Evolutionary conservation across 2,113 vertebrate genomes (phyloP), one percentile per base, ranked within the genome.

Genomic region (Talpa occidentalis): DNA sequence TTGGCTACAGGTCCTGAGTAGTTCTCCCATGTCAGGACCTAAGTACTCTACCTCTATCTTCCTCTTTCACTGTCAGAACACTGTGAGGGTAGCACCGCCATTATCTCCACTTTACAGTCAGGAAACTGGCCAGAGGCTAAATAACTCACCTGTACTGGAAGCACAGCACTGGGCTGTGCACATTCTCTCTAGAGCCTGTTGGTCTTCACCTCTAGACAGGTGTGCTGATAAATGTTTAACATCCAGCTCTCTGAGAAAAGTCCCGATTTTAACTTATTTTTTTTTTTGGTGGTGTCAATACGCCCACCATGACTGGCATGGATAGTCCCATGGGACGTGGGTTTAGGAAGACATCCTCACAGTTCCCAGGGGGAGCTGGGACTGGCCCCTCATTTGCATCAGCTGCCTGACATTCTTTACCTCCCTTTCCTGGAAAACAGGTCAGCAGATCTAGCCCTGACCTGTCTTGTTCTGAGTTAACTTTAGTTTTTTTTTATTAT

Each of bases 381-480:
- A 30, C 47, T 35, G 10, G n/a, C 30, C 35, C 26, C 7, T 30
- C 47, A 32, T 86, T n/a, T 86, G 54, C 60, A 30, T 74, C 78
- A 56, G 10, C 22, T 24, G 35, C 54, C 79, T 47, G 35, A 17
- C 76, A 77, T 54, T 73, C 76, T 17, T 64, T 21, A 10, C 28
- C 28, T 37, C 22, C 56, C 17, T 90, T 95, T 49, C 72, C 73
- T 44, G 56, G 74, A 91, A 83, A 89, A 83, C 59, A 70, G 56
- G 14, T 49, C 52, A 26, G 56, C 2, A 3, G 76, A 79, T 49
- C 52, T 37, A 24, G 24, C 60, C 87, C 49, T 85, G 40, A 74
- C 69, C 47, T 66, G 10, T 37, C 70, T 84, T 54, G 16, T 54
- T 86, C 76, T 83, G 70, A 62, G 40, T 42, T 88, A 42, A 49